Base-by-base conservation (phyloP, 2,797 vertebrate species). In the Mus spretus region DNA sequence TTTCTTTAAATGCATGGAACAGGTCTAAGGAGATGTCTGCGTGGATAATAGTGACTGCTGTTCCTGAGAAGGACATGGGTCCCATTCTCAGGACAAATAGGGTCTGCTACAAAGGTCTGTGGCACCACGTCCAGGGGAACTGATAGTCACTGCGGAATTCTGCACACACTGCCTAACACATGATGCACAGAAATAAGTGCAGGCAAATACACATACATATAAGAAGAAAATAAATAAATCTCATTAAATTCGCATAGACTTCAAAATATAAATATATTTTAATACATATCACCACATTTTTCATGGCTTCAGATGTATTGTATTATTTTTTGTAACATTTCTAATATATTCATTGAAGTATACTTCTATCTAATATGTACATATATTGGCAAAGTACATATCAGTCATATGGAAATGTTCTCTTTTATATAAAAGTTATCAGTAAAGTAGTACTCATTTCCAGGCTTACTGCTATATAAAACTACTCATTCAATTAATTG, bases 271-370 rank as follows among this genome's bases (percentile, higher is more conserved):
- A 75, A 50, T 11, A 83, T 75, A 78, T 65, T 75, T 47, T 50
- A 88, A 17, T 92, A 67, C 0, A 50, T 44, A 84, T 44, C 13
- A n/a, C 2, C 6, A 78, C 83, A 67, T 17, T 50, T 92, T 90
- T 67, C 6, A 53, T 53, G 11, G 61, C 15, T 90, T 84, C 10
- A 88, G 74, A 70, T 91, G 90, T 55, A 47, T 17, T 91, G 90
- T 55, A 47, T 17, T 15, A 28, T 77, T 77, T 67, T 70, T 87
- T 4, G 63, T 94, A 44, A 89, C 34, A 80, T 37, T 79, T 82
- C 2, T 75, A 83, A 89, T 88, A 0, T 95, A 87, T 70, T 87
- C 40, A 63, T 22, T 53, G 14, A 91, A 90, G 90, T 57, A 78
- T 3, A 88, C 1, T 59, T 77, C 11, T 50, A 50, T 50, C 10